Conservation (phyloP, 2,113 vertebrate species). For the Campylorhamphus procurvoides region DNA sequence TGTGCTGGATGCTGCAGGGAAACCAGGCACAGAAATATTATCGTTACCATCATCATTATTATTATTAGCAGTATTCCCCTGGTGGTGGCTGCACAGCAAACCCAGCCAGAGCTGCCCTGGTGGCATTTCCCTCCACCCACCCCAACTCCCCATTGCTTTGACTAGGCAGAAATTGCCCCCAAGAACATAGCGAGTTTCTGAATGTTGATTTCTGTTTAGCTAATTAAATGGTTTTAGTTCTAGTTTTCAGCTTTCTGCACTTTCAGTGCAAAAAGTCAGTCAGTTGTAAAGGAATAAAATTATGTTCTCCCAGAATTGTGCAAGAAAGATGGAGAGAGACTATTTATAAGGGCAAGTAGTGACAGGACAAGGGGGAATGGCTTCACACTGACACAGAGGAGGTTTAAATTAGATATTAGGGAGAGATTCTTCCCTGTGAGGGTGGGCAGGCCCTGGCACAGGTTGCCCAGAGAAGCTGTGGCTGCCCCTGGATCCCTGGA, state of each 20-base stretch:
- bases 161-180: constrained; percentile 23
- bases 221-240: constrained; percentile 9
- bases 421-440: rapidly evolving
- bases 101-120: not conserved
- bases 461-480: not conserved
- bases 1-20: constrained; percentile 30
- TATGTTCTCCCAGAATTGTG: not conserved
- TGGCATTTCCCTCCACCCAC: constrained; percentile 16
- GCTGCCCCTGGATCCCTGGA: not conserved
- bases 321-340: not conserved
- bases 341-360: not conserved
- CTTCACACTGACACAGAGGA: not conserved
- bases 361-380: not conserved
- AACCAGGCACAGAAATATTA: constrained; percentile 36
- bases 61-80: not conserved
- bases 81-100: not conserved
- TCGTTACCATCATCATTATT: not conserved
- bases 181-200: not conserved
- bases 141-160: constrained; percentile 17
- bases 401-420: not conserved
- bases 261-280: not conserved
- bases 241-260: not conserved
- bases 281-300: not conserved
- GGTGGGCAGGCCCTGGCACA: not conserved
- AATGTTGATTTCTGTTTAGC: constrained; percentile 12